phyloP scores from a whole-genome alignment of 2,113 vertebrate genomes.

The Aldabrachelys gigantea region DNA sequence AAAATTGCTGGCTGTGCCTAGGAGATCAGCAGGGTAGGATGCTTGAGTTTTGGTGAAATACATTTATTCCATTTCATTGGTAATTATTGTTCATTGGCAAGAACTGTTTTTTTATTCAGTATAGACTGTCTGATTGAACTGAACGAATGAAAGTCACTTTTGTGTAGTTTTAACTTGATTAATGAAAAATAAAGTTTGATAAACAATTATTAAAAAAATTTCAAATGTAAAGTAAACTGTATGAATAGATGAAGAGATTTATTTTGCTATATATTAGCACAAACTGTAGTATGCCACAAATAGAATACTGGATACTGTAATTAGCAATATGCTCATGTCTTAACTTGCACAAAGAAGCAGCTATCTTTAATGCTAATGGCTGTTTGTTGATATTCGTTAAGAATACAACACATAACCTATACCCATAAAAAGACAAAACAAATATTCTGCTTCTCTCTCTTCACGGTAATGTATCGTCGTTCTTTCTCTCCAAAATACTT shows the following conservation, averaged over 20 bases:
- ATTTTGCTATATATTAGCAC: neutral
- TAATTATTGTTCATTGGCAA: constrained; percentile 53
- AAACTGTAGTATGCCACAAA: neutral
- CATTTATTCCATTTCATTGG: constrained; percentile 64
- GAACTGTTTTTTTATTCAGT: constrained; percentile 68
- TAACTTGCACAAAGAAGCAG: neutral
- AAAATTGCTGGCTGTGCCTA: constrained; percentile 14
- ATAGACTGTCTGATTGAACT: constrained; percentile 70
- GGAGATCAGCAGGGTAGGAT: constrained; percentile 58
- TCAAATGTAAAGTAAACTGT: constrained; percentile 12
- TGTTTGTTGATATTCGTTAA: neutral
- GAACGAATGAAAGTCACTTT: constrained; percentile 67
- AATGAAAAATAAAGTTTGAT: constrained; percentile 59
- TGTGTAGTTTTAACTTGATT: constrained; percentile 65
- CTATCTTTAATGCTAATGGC: neutral
- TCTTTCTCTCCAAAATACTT: neutral
- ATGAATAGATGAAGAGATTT: neutral
- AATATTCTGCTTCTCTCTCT: neutral
- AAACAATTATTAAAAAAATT: constrained; percentile 50
- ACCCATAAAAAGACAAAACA: neutral
- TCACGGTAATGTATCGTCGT: neutral
- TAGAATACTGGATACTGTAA: neutral
- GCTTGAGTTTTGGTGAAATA: constrained; percentile 58
- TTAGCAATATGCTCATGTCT: neutral
- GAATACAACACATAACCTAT: neutral